Percentiles rank a stretch among this genome's conserved stretches.
Conservation (phyloP, 2,797 vertebrate genomes). For the Spinibarbus caldwelli region DNA sequence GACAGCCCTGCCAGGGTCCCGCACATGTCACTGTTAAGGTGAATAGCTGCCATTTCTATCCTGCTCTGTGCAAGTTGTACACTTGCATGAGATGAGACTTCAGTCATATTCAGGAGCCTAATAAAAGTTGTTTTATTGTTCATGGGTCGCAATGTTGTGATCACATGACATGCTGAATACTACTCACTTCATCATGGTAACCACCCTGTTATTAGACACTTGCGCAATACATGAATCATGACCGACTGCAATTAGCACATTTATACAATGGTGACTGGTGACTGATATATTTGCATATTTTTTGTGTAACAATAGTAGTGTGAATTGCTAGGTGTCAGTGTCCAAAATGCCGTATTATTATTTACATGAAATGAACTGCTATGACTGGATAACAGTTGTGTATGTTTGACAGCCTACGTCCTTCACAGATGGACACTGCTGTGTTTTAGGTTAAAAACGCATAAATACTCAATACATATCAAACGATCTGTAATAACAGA, state of each 20-base stretch:
- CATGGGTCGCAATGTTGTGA: not conserved
- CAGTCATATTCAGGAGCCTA: not conserved
- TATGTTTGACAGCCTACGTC: no score
- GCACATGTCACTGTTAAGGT: conserved; percentile 90
- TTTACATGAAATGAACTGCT: not conserved
- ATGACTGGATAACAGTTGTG: no score
- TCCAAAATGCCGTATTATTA: not conserved
- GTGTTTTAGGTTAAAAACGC: no score
- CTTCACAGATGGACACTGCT: no score
- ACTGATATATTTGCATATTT: not conserved
- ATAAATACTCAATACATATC: no score
- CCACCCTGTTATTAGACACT: not conserved
- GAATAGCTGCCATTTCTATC: conserved; percentile 42
- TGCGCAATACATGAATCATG: not conserved
- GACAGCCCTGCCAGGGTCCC: conserved; percentile 89
- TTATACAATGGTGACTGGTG: not conserved
- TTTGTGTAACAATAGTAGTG: not conserved
- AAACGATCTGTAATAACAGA: no score
- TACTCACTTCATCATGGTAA: not conserved
- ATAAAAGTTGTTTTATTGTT: not conserved
- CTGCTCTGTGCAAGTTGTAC: not conserved
- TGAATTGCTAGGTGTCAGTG: not conserved
- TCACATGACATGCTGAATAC: not conserved
- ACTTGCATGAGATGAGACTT: not conserved
- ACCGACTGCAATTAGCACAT: not conserved